These are phyloP conservation scores for Melinaea marsaeus DNA, from an alignment of 2,888 invertebrate species.

Conservation along the genomic window DNA sequence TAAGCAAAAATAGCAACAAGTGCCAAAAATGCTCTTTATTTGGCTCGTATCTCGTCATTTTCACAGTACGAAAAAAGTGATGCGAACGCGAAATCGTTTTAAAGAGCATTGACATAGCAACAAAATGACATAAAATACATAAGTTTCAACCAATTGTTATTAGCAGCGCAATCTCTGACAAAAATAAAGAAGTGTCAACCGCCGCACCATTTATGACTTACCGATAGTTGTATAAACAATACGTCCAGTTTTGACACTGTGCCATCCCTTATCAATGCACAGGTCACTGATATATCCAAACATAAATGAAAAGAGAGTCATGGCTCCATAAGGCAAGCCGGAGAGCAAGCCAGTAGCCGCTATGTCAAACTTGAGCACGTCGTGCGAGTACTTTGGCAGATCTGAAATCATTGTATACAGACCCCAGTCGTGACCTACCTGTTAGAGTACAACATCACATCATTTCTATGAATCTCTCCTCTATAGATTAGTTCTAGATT, in stretches of 20 bases:
- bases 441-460: conserved; percentile 28
- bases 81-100: too few relatives aligned
- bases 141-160: too few relatives aligned
- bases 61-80: too few relatives aligned
- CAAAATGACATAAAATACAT: too few relatives aligned
- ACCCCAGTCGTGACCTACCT: conserved; percentile 78
- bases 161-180: too few relatives aligned
- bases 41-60: too few relatives aligned
- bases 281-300: conserved; percentile 71
- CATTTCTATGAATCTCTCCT: neutral
- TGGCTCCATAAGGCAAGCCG: conserved; percentile 70
- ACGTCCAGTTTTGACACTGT: conserved; percentile 47
- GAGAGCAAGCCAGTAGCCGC: conserved; percentile 71
- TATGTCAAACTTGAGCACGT: conserved; percentile 74
- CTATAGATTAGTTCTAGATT: neutral
- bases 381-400: conserved; percentile 76
- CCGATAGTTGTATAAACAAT: conserved; percentile 59
- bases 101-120: too few relatives aligned
- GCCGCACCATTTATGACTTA: too few relatives aligned
- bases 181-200: too few relatives aligned
- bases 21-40: too few relatives aligned
- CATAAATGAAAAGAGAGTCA: conserved; percentile 68
- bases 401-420: conserved; percentile 79
- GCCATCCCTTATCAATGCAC: conserved; percentile 39
- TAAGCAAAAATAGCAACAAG: too few relatives aligned